Base-by-base conservation (phyloP, 2,888 invertebrate species). In the Chaitophorus viminalis region DNA sequence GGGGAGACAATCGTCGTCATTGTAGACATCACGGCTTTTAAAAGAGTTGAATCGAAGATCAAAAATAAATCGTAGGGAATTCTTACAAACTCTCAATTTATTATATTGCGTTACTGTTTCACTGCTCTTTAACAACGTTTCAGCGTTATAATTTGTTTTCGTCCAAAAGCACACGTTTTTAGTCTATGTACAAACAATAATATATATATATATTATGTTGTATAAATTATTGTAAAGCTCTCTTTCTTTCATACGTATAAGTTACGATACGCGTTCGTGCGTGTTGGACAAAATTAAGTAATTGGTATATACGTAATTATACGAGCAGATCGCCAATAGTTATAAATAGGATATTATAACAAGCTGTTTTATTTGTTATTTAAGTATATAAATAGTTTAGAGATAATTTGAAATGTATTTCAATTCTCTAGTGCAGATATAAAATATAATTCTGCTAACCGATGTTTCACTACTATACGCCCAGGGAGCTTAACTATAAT, bases 61-160 rank as follows among this genome's bases (percentile, higher is more conserved):
- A 78, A 78, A 78, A 78, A 78, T 31, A 60, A 78, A 78, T 29
- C 33, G 33, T 25, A 60, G 4, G 76, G 21, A 77, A 77, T 52
- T 52, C 77, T 77, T 52, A 31, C 21, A 1, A 21, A 52, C 31
- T 31, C 46, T 52, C 29, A 18, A 31, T 18, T 21, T 77, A n/a
- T n/a, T n/a, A n/a, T 52, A 77, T 77, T 52, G 52, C 52, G 77
- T 77, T 77, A 52, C 29, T 52, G 29, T 76, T 46, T 77, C 52
- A 29, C 52, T 21, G 52, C 31, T 52, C 21, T 77, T 77, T 77
- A 31, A 77, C 31, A 39, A 77, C 52, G 31, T 52, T 77, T 29
- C 52, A 52, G 31, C 21, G 52, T 52, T 77, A 77, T 52, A 52
- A 52, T 52, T 77, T 77, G 14, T 52, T 52, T 77, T 77, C 52